phyloP scores from a whole-genome alignment of 2,113 vertebrate genomes.

The Myrmecophaga tridactyla region DNA sequence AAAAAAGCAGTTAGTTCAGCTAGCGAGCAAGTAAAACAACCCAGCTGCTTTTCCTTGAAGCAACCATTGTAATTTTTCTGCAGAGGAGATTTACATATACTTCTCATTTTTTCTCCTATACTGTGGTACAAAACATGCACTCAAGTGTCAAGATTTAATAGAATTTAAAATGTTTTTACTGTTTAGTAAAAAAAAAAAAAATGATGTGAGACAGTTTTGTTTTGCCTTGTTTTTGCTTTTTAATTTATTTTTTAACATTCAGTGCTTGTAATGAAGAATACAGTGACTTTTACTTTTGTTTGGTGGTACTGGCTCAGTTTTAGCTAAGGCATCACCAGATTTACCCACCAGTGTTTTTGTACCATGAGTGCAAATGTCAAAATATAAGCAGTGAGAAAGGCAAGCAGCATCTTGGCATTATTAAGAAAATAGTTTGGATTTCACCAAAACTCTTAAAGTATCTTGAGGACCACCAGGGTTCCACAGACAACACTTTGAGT shows the following conservation, averaged over 20 bases:
- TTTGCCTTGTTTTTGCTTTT: neutral
- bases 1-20: neutral
- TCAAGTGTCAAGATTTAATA: neutral
- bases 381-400: neutral
- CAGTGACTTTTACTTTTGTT: neutral
- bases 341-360: neutral
- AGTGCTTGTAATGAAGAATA: neutral
- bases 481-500: neutral
- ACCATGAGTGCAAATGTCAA: neutral
- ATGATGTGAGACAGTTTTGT: neutral
- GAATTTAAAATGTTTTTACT: neutral
- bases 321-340: neutral
- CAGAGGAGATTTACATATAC: neutral
- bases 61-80: neutral
- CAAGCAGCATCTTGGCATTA: neutral
- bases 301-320: neutral
- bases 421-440: neutral
- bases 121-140: neutral
- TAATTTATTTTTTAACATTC: neutral
- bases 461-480: neutral
- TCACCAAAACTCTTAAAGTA: neutral
- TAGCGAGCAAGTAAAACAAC: neutral
- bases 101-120: neutral
- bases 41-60: neutral
- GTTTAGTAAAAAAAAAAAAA: neutral